phyloP scores from a whole-genome alignment of 2,888 invertebrate species.

The Argynnis bischoffii region DNA sequence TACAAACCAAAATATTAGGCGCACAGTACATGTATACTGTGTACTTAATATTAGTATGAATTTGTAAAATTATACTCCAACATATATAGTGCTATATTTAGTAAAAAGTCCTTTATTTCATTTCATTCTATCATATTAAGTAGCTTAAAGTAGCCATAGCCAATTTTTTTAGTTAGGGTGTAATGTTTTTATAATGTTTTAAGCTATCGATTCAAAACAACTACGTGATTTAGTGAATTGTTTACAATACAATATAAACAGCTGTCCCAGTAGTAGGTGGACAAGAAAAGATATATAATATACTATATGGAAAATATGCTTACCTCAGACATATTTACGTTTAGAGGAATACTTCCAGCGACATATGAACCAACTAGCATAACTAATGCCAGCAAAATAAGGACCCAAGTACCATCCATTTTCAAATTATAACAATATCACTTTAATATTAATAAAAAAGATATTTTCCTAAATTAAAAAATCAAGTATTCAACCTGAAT shows the following conservation, averaged over 20 bases:
- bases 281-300: not conserved
- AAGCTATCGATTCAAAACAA: too few species aligned
- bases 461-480: not conserved
- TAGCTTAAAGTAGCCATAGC: too few species aligned
- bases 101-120: too few species aligned
- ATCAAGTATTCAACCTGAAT: not conserved
- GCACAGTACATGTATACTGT: too few species aligned
- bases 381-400: conserved; percentile 92
- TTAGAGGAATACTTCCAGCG: conserved; percentile 96
- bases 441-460: conserved; percentile 12
- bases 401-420: conserved; percentile 93
- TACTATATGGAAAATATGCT: conserved; percentile 33
- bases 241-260: conserved; percentile 11
- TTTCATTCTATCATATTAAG: too few species aligned
- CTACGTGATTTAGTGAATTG: not conserved
- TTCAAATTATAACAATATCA: conserved; percentile 42
- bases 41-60: too few species aligned
- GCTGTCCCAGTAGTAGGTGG: not conserved
- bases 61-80: too few species aligned
- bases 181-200: too few species aligned
- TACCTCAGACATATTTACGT: conserved; percentile 97
- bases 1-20: too few species aligned
- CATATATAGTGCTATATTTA: too few species aligned
- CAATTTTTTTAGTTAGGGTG: too few species aligned
- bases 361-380: conserved; percentile 98